Percentiles rank a stretch among this genome's conserved stretches.
Conservation (phyloP, 1,140 invertebrate species). For the Micrasema longulum region DNA sequence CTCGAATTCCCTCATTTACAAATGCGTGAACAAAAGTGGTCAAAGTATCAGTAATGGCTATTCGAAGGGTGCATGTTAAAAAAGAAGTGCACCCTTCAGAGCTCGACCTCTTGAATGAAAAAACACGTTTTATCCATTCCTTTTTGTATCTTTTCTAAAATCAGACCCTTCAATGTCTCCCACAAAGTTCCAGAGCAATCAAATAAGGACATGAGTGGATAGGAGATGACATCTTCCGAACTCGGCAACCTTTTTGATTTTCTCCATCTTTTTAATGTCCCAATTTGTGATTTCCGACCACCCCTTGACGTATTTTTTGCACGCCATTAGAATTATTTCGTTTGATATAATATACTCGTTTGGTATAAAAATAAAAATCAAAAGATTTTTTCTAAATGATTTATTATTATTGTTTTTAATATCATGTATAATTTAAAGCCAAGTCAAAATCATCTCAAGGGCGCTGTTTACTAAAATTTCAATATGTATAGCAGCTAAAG, state of each 20-base stretch:
- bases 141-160: constrained; percentile 44
- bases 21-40: constrained; percentile 36
- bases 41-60: constrained; percentile 8
- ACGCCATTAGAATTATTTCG: no score
- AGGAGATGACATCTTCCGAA: constrained; percentile 34
- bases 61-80: constrained; percentile 34
- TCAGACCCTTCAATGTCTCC: constrained; percentile 27
- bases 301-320: constrained; percentile 4
- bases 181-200: constrained; percentile 41
- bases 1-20: constrained; percentile 28
- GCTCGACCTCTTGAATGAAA: constrained; percentile 47
- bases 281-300: constrained; percentile 10
- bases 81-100: constrained; percentile 49
- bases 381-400: no score
- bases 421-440: no score
- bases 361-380: no score
- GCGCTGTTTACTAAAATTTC: no score
- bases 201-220: constrained; percentile 49
- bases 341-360: no score
- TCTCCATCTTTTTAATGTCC: constrained; percentile 4
- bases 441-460: no score
- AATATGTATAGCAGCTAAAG: no score
- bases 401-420: no score
- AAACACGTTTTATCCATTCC: constrained; percentile 55
- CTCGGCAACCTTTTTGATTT: constrained; percentile 35